Conservation (phyloP, 2,797 vertebrate species). For the Alauda arvensis region DNA sequence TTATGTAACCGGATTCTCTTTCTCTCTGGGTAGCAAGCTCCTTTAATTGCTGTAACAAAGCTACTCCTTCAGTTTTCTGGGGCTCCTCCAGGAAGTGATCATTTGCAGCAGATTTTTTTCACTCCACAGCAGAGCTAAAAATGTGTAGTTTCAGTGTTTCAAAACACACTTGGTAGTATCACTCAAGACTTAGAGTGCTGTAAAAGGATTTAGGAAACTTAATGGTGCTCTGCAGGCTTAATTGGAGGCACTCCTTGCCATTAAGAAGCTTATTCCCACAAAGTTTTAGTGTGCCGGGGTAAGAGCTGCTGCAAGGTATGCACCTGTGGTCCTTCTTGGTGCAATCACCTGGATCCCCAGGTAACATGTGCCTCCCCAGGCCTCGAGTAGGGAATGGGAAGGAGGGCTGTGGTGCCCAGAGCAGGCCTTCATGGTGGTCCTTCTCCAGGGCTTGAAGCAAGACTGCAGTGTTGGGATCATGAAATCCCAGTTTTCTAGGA, state of each 20-base stretch:
- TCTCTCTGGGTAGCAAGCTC: conserved; percentile 54
- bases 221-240: not conserved
- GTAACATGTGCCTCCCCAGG: not conserved
- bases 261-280: not conserved
- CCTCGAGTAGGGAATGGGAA: accelerated
- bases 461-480: not conserved
- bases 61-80: conserved; percentile 64
- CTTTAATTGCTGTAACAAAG: conserved; percentile 70
- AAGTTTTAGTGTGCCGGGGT: not conserved
- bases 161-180: conserved; percentile 31
- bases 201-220: conserved; percentile 7
- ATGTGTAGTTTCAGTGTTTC: conserved; percentile 38
- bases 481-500: not conserved
- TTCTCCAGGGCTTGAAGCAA: not conserved
- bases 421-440: not conserved
- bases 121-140: conserved; percentile 47
- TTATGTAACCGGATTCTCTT: conserved; percentile 70
- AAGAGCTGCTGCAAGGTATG: not conserved
- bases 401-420: not conserved
- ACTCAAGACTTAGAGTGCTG: not conserved
- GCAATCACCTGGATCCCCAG: not conserved
- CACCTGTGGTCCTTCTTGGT: not conserved
- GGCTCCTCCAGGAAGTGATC: conserved; percentile 44
- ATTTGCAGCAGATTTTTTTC: conserved; percentile 52
- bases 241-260: not conserved